Evolutionary conservation across 2,113 vertebrate genomes (phyloP), one percentile per base, ranked within the genome.

Genomic region (Cottus gobio): DNA sequence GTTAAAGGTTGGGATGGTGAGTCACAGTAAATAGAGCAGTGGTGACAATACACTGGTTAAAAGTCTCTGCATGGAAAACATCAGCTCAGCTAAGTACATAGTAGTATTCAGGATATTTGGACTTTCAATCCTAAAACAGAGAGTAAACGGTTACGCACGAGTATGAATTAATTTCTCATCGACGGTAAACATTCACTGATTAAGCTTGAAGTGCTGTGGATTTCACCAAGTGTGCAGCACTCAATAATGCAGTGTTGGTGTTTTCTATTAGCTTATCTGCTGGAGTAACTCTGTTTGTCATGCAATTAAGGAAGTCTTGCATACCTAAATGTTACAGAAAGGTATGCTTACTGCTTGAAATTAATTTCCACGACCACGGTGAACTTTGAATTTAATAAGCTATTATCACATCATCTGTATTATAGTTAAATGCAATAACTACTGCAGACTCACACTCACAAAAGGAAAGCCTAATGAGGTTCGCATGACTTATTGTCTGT

Each of bases 341-440:
- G 76, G 77, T 86, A 78, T 88, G 62, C 68, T 75, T 70, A 26
- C 64, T 75, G 77, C 83, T 81, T 82, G 18, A 92, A 93, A 91
- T 91, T 75, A 86, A 90, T 93, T 92, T 91, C 83, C 83, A 81
- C 4, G 28, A 77, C 85, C 80, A 87, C 60, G 44, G 79, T 86
- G 86, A 91, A 91, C 80, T 94, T 86, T 89, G 85, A 85, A 91
- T 91, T 92, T 93, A 93, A 91, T 93, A 87, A 91, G 81, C 79
- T 81, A 83, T 91, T 91, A 93, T 93, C 89, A 72, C 68, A 69
- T 86, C 75, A 93, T 93, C 92, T 92, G 85, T 88, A 90, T 90
- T 87, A 80, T 88, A 83, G 90, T 91, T 92, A 93, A 92, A 90
- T 85, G 87, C 84, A 90, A 87, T 90, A 89, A 91, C 82, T 87